Conservation (phyloP, 2,888 invertebrate genomes). For the Galeopsomyia nigrocyanea region DNA sequence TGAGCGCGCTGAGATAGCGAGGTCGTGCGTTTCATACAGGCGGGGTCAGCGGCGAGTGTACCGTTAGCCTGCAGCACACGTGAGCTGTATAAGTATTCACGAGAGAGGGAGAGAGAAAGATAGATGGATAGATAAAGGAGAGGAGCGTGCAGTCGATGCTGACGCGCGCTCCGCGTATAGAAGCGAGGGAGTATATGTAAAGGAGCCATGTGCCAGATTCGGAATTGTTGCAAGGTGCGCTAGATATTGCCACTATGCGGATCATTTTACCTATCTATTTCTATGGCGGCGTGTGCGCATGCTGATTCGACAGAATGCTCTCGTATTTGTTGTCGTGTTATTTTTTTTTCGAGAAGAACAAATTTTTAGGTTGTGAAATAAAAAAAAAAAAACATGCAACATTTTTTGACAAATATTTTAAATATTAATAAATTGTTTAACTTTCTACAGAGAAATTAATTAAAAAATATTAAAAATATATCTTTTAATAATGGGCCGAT, state of each 20-base stretch:
- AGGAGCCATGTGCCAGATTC: slow-evolving; percentile 27
- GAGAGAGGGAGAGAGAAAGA: slow-evolving; percentile 11
- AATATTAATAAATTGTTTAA: no score
- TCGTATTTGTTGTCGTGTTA: no score
- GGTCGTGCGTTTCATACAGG: slow-evolving; percentile 46
- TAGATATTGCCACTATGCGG: not conserved
- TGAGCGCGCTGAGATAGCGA: slow-evolving; percentile 27
- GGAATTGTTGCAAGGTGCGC: slow-evolving; percentile 23
- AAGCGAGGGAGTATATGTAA: slow-evolving; percentile 24
- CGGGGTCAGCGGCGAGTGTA: slow-evolving; percentile 37
- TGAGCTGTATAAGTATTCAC: slow-evolving; percentile 7
- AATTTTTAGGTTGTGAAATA: no score
- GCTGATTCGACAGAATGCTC: no score
- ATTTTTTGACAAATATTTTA: no score
- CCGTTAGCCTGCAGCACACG: slow-evolving; percentile 26
- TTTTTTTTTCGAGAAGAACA: no score
- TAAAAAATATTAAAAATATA: no score
- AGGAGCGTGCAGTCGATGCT: not conserved
- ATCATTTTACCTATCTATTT: no score
- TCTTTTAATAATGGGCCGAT: no score
- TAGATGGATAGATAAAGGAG: slow-evolving; percentile 34
- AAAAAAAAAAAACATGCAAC: no score
- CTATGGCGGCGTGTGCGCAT: no score
- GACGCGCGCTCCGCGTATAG: not conserved
- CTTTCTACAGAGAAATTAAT: no score